Conservation (phyloP, 2,113 vertebrate species). For the Haliaeetus leucogaster region DNA sequence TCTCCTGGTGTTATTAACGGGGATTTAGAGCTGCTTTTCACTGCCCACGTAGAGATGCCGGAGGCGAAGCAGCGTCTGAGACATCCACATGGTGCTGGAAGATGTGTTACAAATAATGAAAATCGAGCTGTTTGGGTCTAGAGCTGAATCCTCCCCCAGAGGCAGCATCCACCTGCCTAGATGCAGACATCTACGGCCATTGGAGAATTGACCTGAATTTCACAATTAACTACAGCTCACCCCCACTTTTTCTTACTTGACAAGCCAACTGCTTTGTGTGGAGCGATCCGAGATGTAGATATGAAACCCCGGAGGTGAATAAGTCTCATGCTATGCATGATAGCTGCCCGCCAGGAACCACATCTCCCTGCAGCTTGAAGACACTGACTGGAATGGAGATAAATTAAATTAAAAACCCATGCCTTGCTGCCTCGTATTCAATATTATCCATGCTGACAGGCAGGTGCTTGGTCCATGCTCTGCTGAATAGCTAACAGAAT, state of each 20-base stretch:
- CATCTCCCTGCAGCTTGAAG: background rate
- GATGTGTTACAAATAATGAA: background rate
- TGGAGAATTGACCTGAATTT: background rate
- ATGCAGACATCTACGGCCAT: background rate
- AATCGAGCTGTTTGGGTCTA: background rate
- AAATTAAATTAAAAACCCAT: background rate
- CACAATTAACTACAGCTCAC: background rate
- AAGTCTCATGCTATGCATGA: fast-evolving
- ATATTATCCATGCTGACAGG: background rate
- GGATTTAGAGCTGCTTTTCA: background rate
- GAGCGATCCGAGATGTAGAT: fast-evolving
- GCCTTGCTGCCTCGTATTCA: background rate
- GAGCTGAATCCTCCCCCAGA: background rate
- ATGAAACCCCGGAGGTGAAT: fast-evolving
- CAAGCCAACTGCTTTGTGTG: background rate
- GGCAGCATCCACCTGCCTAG: background rate
- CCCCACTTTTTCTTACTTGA: background rate
- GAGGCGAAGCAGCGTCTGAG: fast-evolving
- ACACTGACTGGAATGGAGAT: background rate
- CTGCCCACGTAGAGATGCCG: background rate
- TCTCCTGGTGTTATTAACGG: background rate
- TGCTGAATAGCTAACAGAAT: background rate
- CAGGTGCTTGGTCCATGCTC: fast-evolving
- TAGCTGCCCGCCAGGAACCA: background rate
- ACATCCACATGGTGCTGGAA: fast-evolving